These are phyloP conservation scores for Muricea muricata DNA, from an alignment of 92 coral and sea anemone species.

Conservation along the genomic window DNA sequence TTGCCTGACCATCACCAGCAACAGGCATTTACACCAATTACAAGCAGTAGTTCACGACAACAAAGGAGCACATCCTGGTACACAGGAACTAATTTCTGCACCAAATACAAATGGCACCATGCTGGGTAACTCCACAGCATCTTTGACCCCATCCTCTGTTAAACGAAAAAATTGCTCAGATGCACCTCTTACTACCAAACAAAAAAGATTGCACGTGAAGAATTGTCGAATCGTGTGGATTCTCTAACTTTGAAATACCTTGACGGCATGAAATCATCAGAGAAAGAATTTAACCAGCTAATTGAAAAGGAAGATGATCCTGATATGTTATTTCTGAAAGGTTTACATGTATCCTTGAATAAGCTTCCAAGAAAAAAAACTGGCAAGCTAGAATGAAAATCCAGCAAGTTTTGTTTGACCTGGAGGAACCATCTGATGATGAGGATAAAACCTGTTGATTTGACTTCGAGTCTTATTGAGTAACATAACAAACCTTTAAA, in stretches of 20 bases:
- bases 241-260: not conserved
- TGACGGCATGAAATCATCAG: not conserved
- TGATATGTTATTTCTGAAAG: too few species aligned
- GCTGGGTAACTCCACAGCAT: not conserved
- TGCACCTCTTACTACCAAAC: not conserved
- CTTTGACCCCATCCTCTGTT: not conserved
- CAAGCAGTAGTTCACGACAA: not conserved
- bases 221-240: not conserved
- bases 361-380: not conserved
- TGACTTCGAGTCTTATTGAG: too few species aligned
- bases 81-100: not conserved
- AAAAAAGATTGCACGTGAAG: not conserved
- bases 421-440: not conserved
- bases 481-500: too few species aligned
- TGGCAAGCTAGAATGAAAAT: not conserved
- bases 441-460: not conserved
- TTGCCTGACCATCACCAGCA: not conserved
- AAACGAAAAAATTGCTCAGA: conserved; percentile 5
- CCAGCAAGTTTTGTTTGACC: not conserved
- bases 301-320: not conserved
- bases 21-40: not conserved
- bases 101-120: not conserved
- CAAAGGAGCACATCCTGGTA: not conserved
- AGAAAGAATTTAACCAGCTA: not conserved
- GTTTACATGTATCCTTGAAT: not conserved